Percentiles rank a stretch among this genome's conserved stretches.
phyloP scores from a whole-genome alignment of 23 tunicate genomes.

The Aplidium turbinatum region DNA sequence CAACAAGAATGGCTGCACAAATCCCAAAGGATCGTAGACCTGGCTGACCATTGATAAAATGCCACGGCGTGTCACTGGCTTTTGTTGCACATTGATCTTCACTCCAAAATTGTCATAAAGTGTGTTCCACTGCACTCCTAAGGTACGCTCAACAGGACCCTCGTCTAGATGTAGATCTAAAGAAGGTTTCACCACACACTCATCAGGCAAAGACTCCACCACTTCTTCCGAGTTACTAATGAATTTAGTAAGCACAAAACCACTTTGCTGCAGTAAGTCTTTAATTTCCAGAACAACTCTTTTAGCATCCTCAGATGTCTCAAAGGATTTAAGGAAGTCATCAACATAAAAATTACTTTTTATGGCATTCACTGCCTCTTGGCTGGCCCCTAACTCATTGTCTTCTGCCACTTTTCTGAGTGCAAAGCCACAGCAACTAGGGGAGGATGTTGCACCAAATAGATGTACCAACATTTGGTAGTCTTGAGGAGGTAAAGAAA shows the following conservation, averaged over 20 bases:
- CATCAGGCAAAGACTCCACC: neutral
- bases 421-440: constrained; percentile 33
- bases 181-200: too few species aligned
- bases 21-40: constrained; percentile 30
- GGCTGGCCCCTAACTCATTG: neutral
- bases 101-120: constrained; percentile 3
- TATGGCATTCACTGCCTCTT: neutral
- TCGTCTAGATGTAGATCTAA: constrained; percentile 14
- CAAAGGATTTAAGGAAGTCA: constrained; percentile 6
- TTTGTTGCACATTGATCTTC: neutral
- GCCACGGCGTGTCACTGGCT: constrained; percentile 26
- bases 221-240: constrained; percentile 4
- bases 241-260: constrained; percentile 21
- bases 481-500: neutral
- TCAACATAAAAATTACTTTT: neutral
- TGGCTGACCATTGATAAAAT: constrained; percentile 9
- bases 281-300: constrained; percentile 1
- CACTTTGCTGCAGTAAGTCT: neutral
- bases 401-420: constrained; percentile 14
- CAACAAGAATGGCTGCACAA: neutral
- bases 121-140: constrained; percentile 22
- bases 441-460: constrained; percentile 46
- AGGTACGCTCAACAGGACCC: neutral
- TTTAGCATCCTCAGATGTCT: neutral
- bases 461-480: constrained; percentile 35